A percentile compares a stretch with the other conserved stretches of the same genome.
Conservation (phyloP, 2,888 invertebrate genomes). For the Sipha maydis region DNA sequence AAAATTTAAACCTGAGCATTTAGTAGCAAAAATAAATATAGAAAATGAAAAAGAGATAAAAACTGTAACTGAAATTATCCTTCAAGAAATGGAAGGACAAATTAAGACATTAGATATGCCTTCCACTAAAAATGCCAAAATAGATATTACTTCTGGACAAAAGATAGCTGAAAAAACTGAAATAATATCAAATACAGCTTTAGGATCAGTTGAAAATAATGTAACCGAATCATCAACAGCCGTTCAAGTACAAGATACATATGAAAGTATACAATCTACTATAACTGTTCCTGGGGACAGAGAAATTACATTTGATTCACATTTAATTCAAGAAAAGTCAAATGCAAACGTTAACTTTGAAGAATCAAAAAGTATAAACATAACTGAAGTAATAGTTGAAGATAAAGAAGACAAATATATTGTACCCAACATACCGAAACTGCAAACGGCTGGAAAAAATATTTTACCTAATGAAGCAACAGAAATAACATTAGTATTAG, state of each 20-base stretch:
- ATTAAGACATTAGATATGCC: slow-evolving; percentile 59
- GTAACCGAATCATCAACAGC: slow-evolving; percentile 21
- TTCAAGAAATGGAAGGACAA: slow-evolving; percentile 69
- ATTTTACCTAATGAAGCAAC: slow-evolving; percentile 68
- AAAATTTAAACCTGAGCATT: slow-evolving; percentile 66
- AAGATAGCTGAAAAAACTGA: slow-evolving; percentile 70
- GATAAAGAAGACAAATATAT: slow-evolving; percentile 61
- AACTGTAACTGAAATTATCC: slow-evolving; percentile 68
- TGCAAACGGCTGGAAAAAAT: slow-evolving; percentile 64
- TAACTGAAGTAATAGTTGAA: slow-evolving; percentile 56
- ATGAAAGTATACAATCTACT: slow-evolving; percentile 45
- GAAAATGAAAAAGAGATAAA: slow-evolving; percentile 67
- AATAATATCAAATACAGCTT: slow-evolving; percentile 68
- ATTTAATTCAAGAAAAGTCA: slow-evolving; percentile 3
- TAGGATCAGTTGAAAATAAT: slow-evolving; percentile 15
- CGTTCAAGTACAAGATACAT: slow-evolving; percentile 12
- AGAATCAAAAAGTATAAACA: slow-evolving; percentile 65
- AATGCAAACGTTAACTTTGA: slow-evolving; percentile 38
- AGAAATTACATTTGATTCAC: slow-evolving; percentile 35
- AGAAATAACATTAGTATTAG: slow-evolving; percentile 69
- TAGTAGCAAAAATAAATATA: slow-evolving; percentile 65
- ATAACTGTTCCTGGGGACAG: slow-evolving; percentile 39
- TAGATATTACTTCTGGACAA: slow-evolving; percentile 67
- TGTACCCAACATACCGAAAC: slow-evolving; percentile 46
- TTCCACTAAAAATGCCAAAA: slow-evolving; percentile 49